Evolutionary conservation across 2,888 invertebrate species (phyloP).

Genomic region (Meiosimyza decipiens): DNA sequence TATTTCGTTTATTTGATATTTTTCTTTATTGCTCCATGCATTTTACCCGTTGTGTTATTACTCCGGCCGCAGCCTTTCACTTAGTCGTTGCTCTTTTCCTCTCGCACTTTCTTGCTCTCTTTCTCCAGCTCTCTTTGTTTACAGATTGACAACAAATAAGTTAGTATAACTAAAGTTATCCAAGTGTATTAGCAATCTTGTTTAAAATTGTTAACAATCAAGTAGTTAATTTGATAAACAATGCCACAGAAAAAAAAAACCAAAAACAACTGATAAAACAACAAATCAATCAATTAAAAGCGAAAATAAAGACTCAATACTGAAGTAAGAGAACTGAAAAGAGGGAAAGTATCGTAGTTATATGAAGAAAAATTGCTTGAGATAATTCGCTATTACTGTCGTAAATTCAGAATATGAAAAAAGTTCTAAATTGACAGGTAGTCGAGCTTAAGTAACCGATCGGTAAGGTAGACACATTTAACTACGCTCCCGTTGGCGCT

Average conservation of each 20-base stretch:
- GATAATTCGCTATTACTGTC: neutral
- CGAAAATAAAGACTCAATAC: neutral
- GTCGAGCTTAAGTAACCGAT: constrained; percentile 18
- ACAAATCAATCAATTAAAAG: too few species aligned
- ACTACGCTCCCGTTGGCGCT: neutral
- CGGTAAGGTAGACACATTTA: neutral
- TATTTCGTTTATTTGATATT: too few species aligned
- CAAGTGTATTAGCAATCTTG: constrained; percentile 5
- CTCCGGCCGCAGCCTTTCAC: too few species aligned
- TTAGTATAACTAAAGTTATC: neutral
- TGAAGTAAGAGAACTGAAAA: constrained; percentile 4
- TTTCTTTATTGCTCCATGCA: too few species aligned
- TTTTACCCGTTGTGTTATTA: too few species aligned
- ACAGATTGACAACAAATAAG: too few species aligned
- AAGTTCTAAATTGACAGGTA: constrained; percentile 13
- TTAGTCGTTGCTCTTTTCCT: too few species aligned
- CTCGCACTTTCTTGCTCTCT: too few species aligned
- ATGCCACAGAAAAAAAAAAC: neutral
- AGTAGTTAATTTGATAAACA: neutral
- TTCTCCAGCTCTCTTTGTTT: too few species aligned
- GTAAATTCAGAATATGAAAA: neutral
- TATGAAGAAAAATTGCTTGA: neutral
- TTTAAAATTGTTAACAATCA: constrained; percentile 14
- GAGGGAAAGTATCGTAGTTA: neutral
- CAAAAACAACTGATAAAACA: neutral